These are phyloP conservation scores for Nyctibius bracteatus DNA, from an alignment of 2,113 vertebrate genomes.

Conservation along the genomic window DNA sequence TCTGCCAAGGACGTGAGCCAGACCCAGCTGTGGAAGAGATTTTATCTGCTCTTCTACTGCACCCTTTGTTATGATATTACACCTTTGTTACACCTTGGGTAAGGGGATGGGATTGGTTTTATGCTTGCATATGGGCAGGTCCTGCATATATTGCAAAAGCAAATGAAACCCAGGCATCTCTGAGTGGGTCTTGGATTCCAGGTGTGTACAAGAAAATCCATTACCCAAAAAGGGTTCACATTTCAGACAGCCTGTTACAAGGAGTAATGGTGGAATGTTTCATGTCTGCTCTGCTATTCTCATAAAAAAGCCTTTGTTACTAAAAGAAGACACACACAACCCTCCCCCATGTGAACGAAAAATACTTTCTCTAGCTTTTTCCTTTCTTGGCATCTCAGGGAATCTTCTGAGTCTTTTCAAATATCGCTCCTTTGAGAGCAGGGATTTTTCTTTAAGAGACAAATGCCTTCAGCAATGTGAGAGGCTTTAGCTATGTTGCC, in stretches of 20 bases:
- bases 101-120: neutral
- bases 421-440: neutral
- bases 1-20: neutral
- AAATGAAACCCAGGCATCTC: neutral
- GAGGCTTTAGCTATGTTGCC: neutral
- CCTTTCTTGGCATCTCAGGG: neutral
- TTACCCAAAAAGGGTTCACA: neutral
- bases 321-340: neutral
- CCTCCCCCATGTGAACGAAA: neutral
- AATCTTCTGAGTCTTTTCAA: neutral
- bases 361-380: neutral
- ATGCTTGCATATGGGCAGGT: neutral
- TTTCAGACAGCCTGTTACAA: neutral
- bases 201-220: neutral
- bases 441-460: neutral
- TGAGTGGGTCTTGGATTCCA: neutral
- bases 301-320: neutral
- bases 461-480: neutral
- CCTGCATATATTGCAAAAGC: neutral
- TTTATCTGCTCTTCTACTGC: neutral
- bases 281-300: neutral
- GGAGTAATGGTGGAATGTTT: neutral
- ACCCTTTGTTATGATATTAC: neutral
- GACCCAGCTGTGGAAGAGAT: neutral
- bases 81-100: neutral